Percentiles rank a stretch among this genome's conserved stretches.
Evolutionary conservation across 64 coral and sea anemone genomes (phyloP).

Genomic region (Astreopora myriophthalma): DNA sequence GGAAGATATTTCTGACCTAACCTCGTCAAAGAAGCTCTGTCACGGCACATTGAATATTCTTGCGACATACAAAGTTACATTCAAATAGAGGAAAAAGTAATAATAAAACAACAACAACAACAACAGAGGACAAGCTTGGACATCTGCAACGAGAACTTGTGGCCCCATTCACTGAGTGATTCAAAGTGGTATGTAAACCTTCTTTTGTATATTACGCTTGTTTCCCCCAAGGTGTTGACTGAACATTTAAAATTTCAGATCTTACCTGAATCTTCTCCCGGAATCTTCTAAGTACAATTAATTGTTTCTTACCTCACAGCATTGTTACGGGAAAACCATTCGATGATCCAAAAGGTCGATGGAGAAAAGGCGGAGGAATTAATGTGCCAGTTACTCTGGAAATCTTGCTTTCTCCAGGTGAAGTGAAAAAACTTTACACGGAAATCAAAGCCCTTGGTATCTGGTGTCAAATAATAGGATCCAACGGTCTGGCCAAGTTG

Average conservation of each 20-base stretch:
- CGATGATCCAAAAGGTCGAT: no score
- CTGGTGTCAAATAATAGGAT: no score
- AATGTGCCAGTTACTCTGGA: background rate
- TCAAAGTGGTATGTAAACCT: background rate
- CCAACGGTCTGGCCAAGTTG: no score
- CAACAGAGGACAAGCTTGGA: slow-evolving; percentile 21
- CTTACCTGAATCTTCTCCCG: no score
- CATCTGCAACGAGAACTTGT: slow-evolving; percentile 39
- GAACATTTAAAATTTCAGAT: background rate
- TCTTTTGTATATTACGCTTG: background rate
- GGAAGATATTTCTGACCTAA: no score
- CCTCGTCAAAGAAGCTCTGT: no score
- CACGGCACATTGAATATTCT: no score
- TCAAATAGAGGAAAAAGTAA: no score
- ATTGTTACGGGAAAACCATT: background rate
- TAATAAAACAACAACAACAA: no score
- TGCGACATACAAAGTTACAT: no score
- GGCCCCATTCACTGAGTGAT: background rate
- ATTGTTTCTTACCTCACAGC: background rate
- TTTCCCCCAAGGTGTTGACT: background rate
- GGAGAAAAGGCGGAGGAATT: background rate
- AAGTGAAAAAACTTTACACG: no score
- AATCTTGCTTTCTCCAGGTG: background rate
- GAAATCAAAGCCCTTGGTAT: no score
- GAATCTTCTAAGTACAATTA: background rate